A percentile compares a stretch with the other conserved stretches of the same genome.
Evolutionary conservation across 2,113 vertebrate species (phyloP).

Genomic region (Centropristis striata): DNA sequence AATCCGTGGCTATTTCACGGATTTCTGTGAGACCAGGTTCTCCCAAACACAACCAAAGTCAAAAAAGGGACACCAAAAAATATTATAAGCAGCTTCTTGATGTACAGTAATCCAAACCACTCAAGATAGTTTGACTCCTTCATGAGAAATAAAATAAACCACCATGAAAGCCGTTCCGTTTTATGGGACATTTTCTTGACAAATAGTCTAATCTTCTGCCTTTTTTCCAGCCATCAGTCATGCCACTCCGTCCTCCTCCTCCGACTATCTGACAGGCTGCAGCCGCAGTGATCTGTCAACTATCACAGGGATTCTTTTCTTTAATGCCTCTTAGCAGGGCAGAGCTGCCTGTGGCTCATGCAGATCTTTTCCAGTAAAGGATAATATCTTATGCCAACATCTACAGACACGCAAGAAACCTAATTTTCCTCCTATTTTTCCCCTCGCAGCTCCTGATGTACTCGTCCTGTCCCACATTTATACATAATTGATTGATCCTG

Average conservation of each 20-base stretch:
- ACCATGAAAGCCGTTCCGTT: conserved; percentile 22
- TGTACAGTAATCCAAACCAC: conserved; percentile 2
- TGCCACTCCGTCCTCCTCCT: conserved; percentile 21
- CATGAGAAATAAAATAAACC: conserved; percentile 5
- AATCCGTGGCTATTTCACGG: too few relatives aligned
- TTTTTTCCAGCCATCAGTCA: conserved; percentile 47
- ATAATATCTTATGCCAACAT: neutral
- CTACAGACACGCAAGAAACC: neutral
- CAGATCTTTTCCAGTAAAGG: neutral
- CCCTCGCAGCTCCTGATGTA: neutral
- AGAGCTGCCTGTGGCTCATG: neutral
- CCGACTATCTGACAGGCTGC: conserved; percentile 53
- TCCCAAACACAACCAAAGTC: neutral
- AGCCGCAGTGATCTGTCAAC: conserved; percentile 69
- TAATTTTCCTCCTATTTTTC: neutral
- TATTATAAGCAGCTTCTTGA: conserved; percentile 6
- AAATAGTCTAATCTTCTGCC: conserved; percentile 33
- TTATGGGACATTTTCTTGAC: conserved; percentile 20
- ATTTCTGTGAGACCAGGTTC: too few relatives aligned
- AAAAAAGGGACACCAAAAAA: neutral
- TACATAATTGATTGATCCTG: too few relatives aligned
- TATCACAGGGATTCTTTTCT: conserved; percentile 33
- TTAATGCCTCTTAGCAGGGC: conserved; percentile 21
- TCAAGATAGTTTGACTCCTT: neutral
- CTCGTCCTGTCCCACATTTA: too few relatives aligned